phyloP scores from a whole-genome alignment of 2,888 invertebrate species.

The Cephalotes varians region DNA sequence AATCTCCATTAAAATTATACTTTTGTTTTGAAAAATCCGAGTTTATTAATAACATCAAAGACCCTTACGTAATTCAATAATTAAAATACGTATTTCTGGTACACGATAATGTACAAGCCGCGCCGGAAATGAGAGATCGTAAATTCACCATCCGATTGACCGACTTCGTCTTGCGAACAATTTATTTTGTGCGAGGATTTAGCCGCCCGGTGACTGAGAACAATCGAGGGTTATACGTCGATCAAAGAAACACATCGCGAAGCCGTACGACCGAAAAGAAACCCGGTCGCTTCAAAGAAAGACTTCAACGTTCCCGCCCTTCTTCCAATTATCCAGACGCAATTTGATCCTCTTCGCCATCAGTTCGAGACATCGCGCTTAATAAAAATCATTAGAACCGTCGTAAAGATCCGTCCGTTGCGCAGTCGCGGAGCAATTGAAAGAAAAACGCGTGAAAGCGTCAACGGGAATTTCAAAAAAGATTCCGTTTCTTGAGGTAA shows the following conservation, averaged over 20 bases:
- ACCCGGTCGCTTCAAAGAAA: conserved; percentile 27
- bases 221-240: conserved; percentile 46
- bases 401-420: conserved; percentile 28
- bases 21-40: not conserved
- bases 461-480: not conserved
- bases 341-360: conserved; percentile 20
- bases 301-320: not conserved
- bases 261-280: conserved; percentile 35
- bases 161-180: not conserved
- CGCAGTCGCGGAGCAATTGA: not conserved
- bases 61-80: not conserved
- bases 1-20: not conserved
- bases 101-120: not conserved
- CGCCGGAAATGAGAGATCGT: not conserved
- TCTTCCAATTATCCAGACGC: conserved; percentile 23
- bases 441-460: not conserved
- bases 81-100: not conserved
- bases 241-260: conserved; percentile 40
- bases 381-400: conserved; percentile 32
- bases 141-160: conserved; percentile 16
- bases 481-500: not conserved
- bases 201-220: not conserved
- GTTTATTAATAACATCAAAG: conserved; percentile 29
- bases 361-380: conserved; percentile 2
- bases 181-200: conserved; percentile 20